Conservation (phyloP, 2,888 invertebrate species). For the Merodon equestris region DNA sequence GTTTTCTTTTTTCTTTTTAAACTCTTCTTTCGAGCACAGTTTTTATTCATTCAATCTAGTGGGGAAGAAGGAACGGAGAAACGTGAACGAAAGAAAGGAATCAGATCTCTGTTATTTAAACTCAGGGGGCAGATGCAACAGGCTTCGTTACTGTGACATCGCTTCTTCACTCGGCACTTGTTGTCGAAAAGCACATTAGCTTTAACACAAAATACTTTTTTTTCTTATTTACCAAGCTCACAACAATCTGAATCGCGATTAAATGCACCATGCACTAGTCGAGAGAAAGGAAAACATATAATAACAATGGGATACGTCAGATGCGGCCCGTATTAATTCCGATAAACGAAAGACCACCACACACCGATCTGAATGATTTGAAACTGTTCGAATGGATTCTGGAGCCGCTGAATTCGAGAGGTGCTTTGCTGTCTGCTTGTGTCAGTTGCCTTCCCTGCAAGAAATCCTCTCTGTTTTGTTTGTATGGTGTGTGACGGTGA, state of each 20-base stretch:
- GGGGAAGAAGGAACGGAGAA: constrained; percentile 39
- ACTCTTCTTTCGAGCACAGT: constrained; percentile 4
- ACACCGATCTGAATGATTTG: constrained; percentile 52
- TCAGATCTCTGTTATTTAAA: constrained; percentile 37
- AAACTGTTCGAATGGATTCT: constrained; percentile 63
- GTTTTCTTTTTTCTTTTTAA: constrained; percentile 29
- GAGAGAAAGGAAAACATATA: constrained; percentile 8
- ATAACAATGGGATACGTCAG: constrained; percentile 38
- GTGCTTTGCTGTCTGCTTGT: constrained; percentile 6
- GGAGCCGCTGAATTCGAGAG: constrained; percentile 41
- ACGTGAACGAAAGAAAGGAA: constrained; percentile 43
- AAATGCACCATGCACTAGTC: not conserved
- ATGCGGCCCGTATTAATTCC: constrained; percentile 45
- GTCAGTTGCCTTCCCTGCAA: constrained; percentile 28
- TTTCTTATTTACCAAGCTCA: constrained; percentile 9
- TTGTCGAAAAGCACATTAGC: constrained; percentile 1
- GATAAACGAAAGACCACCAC: constrained; percentile 50
- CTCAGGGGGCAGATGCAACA: constrained; percentile 52
- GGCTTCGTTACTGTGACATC: constrained; percentile 13
- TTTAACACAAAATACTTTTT: constrained; percentile 5
- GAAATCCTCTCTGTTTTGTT: constrained; percentile 33
- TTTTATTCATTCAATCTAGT: no score
- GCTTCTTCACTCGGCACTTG: constrained; percentile 13
- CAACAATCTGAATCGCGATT: constrained; percentile 3
- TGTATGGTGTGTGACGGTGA: constrained; percentile 6